Conservation (phyloP, 2,113 vertebrate species). For the Nymphicus hollandicus region DNA sequence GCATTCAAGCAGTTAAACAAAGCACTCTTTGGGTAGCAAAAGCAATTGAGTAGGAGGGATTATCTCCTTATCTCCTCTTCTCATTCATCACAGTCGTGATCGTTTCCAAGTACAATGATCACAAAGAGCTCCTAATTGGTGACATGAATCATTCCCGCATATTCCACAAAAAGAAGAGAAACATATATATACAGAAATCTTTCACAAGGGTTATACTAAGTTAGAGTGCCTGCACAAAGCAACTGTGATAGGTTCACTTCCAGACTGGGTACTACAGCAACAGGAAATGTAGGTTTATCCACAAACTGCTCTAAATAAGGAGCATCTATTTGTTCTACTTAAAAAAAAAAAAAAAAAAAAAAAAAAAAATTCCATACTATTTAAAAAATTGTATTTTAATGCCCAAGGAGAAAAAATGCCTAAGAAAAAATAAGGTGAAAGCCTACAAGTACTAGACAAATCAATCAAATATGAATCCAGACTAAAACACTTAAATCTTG, state of each 20-base stretch:
- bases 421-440: background rate
- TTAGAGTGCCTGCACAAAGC: background rate
- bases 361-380: background rate
- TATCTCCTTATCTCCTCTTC: too few relatives aligned
- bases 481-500: background rate
- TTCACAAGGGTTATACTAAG: background rate
- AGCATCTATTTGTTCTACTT: background rate
- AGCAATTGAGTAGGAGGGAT: too few relatives aligned
- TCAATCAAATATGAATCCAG: background rate
- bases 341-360: background rate
- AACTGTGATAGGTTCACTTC: background rate
- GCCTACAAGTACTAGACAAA: background rate
- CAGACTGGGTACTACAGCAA: background rate
- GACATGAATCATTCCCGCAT: too few relatives aligned
- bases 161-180: background rate
- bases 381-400: background rate
- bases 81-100: too few relatives aligned
- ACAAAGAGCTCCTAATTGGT: too few relatives aligned
- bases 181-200: background rate
- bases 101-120: too few relatives aligned
- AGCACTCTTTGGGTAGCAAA: too few relatives aligned
- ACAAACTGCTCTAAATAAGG: background rate
- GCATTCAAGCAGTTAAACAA: too few relatives aligned
- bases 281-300: background rate
- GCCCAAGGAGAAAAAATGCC: background rate